phyloP scores from a whole-genome alignment of 2,113 vertebrate species.

The Pedionomus torquatus region DNA sequence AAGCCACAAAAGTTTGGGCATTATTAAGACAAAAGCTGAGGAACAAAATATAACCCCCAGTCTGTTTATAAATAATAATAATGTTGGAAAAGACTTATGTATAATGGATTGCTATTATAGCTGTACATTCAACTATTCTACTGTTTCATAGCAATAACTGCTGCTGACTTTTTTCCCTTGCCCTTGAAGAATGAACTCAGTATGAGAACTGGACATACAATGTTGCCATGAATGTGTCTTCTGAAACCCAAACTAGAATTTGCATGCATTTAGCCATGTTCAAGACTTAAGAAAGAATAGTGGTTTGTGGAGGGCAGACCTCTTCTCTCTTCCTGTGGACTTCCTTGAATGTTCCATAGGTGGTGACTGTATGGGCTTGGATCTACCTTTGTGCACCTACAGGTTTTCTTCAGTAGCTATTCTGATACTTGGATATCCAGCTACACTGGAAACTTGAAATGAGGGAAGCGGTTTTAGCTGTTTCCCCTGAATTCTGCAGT shows the following conservation, averaged over 20 bases:
- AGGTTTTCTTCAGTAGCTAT: neutral
- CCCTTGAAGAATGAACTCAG: neutral
- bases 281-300: neutral
- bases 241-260: neutral
- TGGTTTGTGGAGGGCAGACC: neutral
- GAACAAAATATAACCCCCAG: neutral
- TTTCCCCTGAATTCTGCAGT: neutral
- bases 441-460: neutral
- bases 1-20: neutral
- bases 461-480: neutral
- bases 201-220: neutral
- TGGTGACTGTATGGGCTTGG: rapidly evolving
- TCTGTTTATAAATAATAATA: neutral
- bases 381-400: neutral
- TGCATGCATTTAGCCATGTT: neutral
- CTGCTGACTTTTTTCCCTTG: neutral
- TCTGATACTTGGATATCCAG: no score
- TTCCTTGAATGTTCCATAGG: neutral
- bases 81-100: neutral
- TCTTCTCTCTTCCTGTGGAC: neutral
- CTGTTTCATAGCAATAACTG: neutral
- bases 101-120: neutral
- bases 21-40: neutral
- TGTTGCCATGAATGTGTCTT: neutral
- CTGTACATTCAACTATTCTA: neutral